Evolutionary conservation across 2,113 vertebrate genomes (phyloP), one percentile per base, ranked within the genome.

Genomic region (Genyomyrus donnyi): DNA sequence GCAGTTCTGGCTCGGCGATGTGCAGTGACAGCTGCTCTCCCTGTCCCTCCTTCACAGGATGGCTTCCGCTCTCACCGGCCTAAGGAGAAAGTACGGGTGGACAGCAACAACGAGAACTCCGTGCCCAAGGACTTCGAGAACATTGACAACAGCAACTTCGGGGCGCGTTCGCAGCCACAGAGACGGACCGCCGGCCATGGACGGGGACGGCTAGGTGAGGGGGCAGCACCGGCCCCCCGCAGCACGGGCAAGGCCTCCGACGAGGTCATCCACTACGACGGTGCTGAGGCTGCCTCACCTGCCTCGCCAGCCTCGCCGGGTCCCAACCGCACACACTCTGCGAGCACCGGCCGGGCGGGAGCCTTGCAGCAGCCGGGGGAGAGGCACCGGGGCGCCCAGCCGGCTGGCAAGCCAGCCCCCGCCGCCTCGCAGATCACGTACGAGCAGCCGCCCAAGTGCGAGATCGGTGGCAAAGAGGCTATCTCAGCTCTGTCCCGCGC

Each of bases 101-200:
- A 99, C 95, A 99, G 98, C 96, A 99, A 99, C 96, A 99, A 99
- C 0, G 98, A 99, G 93, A 99, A 99, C 92, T 99, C 98, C 0
- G 98, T 99, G 35, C 98, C 98, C 90, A 99, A 98, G 94, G 98
- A 99, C 93, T 99, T 99, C 92, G 98, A 99, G 94, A 99, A 97
- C 42, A 96, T 99, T 88, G 98, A 99, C 95, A 99, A 99, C 92
- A 99, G 98, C 93, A 99, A 99, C 95, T 99, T 99, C 83, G 98
- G 95, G 10, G 97, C 97, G 0, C 97, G 98, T 91, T 96, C 97
- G 21, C 98, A 98, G 90, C 96, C 96, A 46, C 97, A 98, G 92
- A 97, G 97, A 83, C 97, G 95, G 90, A 94, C 96, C 39, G 91
- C 96, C 0, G 94, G 94, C 91, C 97, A 97, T 91, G 97, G 96